These are phyloP conservation scores for Halichoerus grypus DNA, from an alignment of 2,113 vertebrate species.

Conservation along the genomic window DNA sequence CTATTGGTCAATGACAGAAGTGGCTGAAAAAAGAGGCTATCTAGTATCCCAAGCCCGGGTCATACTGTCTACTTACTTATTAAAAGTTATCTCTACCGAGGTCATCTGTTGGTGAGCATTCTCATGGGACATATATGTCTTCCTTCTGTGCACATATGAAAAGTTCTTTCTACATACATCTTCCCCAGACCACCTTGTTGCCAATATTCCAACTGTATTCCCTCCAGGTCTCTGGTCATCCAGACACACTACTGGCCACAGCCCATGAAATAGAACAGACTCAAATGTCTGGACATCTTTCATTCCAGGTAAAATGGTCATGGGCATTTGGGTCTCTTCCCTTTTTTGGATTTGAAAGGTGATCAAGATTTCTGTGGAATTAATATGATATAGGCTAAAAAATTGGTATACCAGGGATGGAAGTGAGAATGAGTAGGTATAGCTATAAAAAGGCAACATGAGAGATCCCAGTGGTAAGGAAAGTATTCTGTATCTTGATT, in stretches of 20 bases:
- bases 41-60: neutral
- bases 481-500: neutral
- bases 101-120: neutral
- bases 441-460: neutral
- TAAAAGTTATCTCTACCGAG: neutral
- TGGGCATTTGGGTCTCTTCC: neutral
- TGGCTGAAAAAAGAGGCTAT: neutral
- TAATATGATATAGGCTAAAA: neutral
- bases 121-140: neutral
- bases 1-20: neutral
- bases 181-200: neutral
- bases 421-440: neutral
- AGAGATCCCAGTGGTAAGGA: neutral
- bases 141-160: neutral
- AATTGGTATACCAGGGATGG: neutral
- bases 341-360: neutral
- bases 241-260: neutral
- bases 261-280: neutral
- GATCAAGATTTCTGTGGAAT: neutral
- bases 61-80: neutral
- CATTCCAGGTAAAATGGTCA: neutral
- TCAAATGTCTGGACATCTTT: neutral
- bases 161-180: neutral
- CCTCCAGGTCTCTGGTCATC: neutral
- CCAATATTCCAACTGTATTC: neutral